Percentiles rank a stretch among this genome's conserved stretches.
Evolutionary conservation across 2,797 vertebrate species (phyloP).

Genomic region (Lepidocolaptes lacrymiger): DNA sequence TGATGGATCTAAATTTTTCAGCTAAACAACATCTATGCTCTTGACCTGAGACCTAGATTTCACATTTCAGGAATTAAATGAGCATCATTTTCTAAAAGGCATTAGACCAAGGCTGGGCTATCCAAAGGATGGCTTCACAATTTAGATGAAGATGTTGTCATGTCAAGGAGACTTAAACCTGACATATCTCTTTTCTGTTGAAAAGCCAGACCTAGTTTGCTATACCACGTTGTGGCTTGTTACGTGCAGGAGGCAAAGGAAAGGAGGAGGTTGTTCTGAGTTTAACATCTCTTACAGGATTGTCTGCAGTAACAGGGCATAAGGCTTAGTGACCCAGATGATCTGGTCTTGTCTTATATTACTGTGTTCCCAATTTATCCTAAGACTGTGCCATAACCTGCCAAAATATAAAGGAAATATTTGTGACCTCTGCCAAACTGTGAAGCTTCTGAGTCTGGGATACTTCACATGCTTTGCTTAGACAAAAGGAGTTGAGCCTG

Average conservation of each 20-base stretch:
- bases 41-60: constrained; percentile 65
- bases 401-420: constrained; percentile 37
- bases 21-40: constrained; percentile 33
- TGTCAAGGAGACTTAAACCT: constrained; percentile 61
- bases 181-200: constrained; percentile 17
- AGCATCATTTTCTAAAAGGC: constrained; percentile 60
- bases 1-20: constrained; percentile 63
- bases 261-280: constrained; percentile 5
- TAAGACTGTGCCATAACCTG: constrained; percentile 6
- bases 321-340: neutral
- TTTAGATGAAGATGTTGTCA: constrained; percentile 63
- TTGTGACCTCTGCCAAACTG: constrained; percentile 16
- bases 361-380: neutral
- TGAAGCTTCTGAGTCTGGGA: neutral
- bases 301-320: neutral
- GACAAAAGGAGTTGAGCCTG: neutral
- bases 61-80: constrained; percentile 65
- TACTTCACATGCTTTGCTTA: neutral
- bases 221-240: neutral
- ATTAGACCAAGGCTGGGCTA: constrained; percentile 57
- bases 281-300: neutral
- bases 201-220: constrained; percentile 17
- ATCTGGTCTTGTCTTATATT: constrained; percentile 9
- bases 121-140: constrained; percentile 28
- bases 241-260: neutral